A percentile compares a stretch with the other conserved stretches of the same genome.
Evolutionary conservation across 2,113 vertebrate species (phyloP).

Genomic region (Cephalopterus ornatus): DNA sequence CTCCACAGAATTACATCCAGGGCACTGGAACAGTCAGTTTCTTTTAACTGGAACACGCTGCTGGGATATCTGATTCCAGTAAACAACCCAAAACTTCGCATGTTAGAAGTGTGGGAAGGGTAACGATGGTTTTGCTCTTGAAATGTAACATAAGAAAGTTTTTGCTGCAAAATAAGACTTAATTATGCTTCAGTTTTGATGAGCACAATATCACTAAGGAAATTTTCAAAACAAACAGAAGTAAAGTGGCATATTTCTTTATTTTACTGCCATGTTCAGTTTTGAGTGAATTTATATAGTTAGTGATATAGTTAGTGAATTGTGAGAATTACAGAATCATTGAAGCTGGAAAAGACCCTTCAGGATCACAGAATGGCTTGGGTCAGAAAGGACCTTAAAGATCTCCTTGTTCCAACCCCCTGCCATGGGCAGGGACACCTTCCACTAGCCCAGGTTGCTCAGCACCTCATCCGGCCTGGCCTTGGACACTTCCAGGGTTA

Average conservation of each 20-base stretch:
- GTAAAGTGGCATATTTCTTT: neutral
- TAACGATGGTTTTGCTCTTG: neutral
- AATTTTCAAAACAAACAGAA: neutral
- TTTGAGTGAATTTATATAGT: neutral
- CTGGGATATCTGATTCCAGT: neutral
- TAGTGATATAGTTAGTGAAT: neutral
- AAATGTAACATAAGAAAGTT: neutral
- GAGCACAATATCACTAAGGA: neutral
- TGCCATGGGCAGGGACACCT: neutral
- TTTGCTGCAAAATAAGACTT: neutral
- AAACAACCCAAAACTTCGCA: neutral
- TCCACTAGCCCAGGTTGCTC: fast-evolving
- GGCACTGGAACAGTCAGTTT: constrained; percentile 6
- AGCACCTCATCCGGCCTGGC: neutral
- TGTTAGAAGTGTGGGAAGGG: neutral
- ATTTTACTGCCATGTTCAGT: neutral
- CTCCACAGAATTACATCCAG: neutral
- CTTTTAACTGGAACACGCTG: neutral
- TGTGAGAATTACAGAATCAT: neutral
- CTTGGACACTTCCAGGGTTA: neutral
- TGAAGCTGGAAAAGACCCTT: neutral
- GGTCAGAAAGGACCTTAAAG: neutral
- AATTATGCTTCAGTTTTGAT: neutral
- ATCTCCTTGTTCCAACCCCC: neutral
- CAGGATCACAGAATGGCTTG: neutral